Percentiles rank a stretch among this genome's conserved stretches.
phyloP scores from a whole-genome alignment of 53 echinoderm and acorn worm species.

The Henricia sp. region DNA sequence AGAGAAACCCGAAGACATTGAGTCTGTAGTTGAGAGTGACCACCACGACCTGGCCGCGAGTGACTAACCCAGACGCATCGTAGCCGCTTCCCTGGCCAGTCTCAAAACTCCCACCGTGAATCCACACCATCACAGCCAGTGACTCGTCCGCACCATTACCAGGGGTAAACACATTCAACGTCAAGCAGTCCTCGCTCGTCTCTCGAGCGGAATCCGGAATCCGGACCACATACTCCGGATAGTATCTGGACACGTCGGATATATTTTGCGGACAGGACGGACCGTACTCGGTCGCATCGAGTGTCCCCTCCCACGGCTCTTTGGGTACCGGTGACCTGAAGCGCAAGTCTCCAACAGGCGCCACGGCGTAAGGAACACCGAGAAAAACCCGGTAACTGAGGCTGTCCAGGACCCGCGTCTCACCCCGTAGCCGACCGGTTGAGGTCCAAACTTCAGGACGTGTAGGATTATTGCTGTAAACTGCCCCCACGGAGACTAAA shows the following conservation, averaged over 20 bases:
- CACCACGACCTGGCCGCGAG: conserved; percentile 79
- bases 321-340: conserved; percentile 74
- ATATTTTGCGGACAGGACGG: conserved; percentile 82
- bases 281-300: conserved; percentile 75
- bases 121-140: conserved; percentile 94
- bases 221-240: conserved; percentile 47
- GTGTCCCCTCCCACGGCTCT: conserved; percentile 47
- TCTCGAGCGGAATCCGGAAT: conserved; percentile 46
- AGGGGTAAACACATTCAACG: conserved; percentile 83
- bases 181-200: conserved; percentile 83
- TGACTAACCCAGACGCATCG: conserved; percentile 82
- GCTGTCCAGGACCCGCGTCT: conserved; percentile 28
- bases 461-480: not conserved
- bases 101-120: conserved; percentile 88
- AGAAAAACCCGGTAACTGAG: conserved; percentile 34
- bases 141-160: not conserved
- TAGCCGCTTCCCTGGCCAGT: conserved; percentile 85
- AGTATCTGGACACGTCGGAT: conserved; percentile 18
- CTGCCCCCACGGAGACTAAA: too few species aligned
- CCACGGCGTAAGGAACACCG: conserved; percentile 80
- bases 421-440: conserved; percentile 22
- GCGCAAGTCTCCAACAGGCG: conserved; percentile 73
- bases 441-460: conserved; percentile 32
- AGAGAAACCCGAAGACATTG: conserved; percentile 85
- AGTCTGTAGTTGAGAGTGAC: conserved; percentile 92